Base-by-base conservation (phyloP, 1,140 invertebrate species). In the Panagrolaimus sp. region DNA sequence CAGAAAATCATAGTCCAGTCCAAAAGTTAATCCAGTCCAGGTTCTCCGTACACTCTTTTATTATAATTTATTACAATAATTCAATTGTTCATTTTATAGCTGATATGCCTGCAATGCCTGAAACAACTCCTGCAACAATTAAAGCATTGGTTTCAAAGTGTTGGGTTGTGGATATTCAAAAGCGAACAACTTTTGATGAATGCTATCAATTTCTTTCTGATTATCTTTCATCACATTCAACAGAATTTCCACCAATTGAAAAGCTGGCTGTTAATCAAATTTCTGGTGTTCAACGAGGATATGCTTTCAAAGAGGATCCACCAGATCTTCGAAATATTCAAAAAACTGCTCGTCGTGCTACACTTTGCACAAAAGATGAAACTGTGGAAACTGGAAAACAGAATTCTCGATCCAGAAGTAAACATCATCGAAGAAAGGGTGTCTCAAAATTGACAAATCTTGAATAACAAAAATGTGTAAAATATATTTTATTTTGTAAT, bases 171-270 rank as follows among this genome's bases (percentile, higher is more conserved):
- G 52, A 58, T 17, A 21, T 28, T 10, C 1, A 4, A 28, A 58
- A 58, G 28, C 52, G 52, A 28, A 17, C 14, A 12, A 58, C 52
- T 12, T 58, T 58, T 17, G 52, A 58, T 21, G 52, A 58, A 12
- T 58, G 52, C 17, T 58, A 58, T 58, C 14, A 58, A 28, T 58
- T 58, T 21, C 17, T 58, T n/a, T 58, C 52, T 4, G 52, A 58
- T 28, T 58, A 58, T 28, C 28, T 58, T 21, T 12, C 52, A 12
- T 21, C 52, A 12, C 52, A 21, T 58, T 58, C 52, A 1, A 28
- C 21, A 21, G 52, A 58, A 21, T 58, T 58, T 58, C 52, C 52
- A 58, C 15, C 52, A 21, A 21, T 58, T 12, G 52, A 58, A 21
- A 58, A 58, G 17, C 17, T 58, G 2, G 52, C 52, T 28, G 52